phyloP scores from a whole-genome alignment of 2,888 invertebrate genomes.

The Panopea generosa region DNA sequence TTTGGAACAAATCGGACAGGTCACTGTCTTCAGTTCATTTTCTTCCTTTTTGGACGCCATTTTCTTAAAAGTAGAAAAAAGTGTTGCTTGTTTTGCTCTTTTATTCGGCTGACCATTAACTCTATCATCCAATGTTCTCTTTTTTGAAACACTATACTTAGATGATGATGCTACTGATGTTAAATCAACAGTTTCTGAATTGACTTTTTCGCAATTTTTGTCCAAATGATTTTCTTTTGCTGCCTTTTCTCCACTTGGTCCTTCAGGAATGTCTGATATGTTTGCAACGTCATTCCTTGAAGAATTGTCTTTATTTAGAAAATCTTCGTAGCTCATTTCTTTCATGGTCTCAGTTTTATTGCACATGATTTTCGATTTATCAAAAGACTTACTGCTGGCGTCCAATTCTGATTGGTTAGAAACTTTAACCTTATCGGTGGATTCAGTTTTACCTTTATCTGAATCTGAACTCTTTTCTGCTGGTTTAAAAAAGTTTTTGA shows the following conservation, averaged over 20 bases:
- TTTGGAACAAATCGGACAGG: constrained; percentile 79
- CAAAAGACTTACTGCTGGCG: too few species aligned
- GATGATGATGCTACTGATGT: too few species aligned
- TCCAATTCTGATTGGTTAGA: too few species aligned
- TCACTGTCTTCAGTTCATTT: constrained; percentile 28
- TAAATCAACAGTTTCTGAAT: too few species aligned
- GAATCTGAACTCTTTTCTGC: neutral
- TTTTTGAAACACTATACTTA: constrained; percentile 27
- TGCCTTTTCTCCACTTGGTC: too few species aligned
- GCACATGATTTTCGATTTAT: too few species aligned
- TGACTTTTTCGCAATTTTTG: too few species aligned
- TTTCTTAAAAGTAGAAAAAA: constrained; percentile 74
- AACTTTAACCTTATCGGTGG: too few species aligned
- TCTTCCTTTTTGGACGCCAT: constrained; percentile 57
- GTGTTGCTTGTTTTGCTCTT: constrained; percentile 68
- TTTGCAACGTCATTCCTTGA: neutral
- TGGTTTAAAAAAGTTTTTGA: constrained; percentile 80
- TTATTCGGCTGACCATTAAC: constrained; percentile 53
- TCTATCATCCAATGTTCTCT: constrained; percentile 37
- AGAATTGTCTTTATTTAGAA: constrained; percentile 21
- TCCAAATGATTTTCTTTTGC: too few species aligned
- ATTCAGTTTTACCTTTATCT: neutral
- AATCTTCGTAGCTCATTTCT: constrained; percentile 54
- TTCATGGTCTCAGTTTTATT: neutral
- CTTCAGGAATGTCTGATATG: neutral